Evolutionary conservation across 2,888 invertebrate species (phyloP).

Genomic region (Cheilosia vernalis): DNA sequence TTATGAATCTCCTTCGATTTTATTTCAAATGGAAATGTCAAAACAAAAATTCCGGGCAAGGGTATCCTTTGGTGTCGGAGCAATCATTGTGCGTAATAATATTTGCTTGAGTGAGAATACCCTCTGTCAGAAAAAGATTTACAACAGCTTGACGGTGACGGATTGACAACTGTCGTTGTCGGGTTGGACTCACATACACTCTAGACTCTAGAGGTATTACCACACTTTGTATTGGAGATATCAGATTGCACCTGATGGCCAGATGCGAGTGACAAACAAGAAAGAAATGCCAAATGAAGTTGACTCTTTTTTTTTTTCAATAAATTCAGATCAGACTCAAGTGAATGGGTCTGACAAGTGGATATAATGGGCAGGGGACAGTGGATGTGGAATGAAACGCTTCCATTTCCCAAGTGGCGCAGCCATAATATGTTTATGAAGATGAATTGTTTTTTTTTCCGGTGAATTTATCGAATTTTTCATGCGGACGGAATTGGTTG

Average conservation of each 20-base stretch:
- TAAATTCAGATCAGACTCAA: slow-evolving; percentile 45
- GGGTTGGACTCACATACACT: slow-evolving; percentile 9
- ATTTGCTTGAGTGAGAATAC: slow-evolving; percentile 8
- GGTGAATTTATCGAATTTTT: background rate
- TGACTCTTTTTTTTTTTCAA: slow-evolving; percentile 35
- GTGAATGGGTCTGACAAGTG: slow-evolving; percentile 55
- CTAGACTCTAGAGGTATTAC: background rate
- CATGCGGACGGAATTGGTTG: too few species aligned
- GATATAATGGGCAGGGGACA: slow-evolving; percentile 20
- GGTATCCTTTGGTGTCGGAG: slow-evolving; percentile 15
- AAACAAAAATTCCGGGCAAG: background rate
- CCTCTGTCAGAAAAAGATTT: slow-evolving; percentile 46
- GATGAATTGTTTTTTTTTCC: slow-evolving; percentile 39
- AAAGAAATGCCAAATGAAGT: slow-evolving; percentile 21
- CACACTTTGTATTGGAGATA: slow-evolving; percentile 17
- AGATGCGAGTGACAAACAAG: slow-evolving; percentile 54
- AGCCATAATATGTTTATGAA: slow-evolving; percentile 43
- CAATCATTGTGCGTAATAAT: slow-evolving; percentile 13
- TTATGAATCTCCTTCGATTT: slow-evolving; percentile 33
- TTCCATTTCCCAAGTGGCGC: slow-evolving; percentile 33
- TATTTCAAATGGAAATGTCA: slow-evolving; percentile 54
- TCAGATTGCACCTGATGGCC: slow-evolving; percentile 58
- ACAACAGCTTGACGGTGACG: slow-evolving; percentile 14
- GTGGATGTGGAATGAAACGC: slow-evolving; percentile 39
- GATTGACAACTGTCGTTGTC: slow-evolving; percentile 54